A percentile compares a stretch with the other conserved stretches of the same genome.
These are phyloP conservation scores for Drosophila navojoa DNA, from an alignment of 1,140 invertebrate species.

Conservation along the genomic window DNA sequence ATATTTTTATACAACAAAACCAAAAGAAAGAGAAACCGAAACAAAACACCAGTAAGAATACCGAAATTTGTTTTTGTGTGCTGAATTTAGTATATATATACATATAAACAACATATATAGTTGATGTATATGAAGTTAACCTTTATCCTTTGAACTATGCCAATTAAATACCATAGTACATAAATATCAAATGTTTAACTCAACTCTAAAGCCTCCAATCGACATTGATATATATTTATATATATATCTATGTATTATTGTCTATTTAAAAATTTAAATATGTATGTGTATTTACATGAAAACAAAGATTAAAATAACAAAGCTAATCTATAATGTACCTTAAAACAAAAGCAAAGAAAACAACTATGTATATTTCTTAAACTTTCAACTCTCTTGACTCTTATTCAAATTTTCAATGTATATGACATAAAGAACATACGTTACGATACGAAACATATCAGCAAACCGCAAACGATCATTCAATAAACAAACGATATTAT, in stretches of 20 bases:
- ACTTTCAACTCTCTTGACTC: slow-evolving; percentile 73
- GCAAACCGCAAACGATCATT: slow-evolving; percentile 32
- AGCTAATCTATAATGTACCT: slow-evolving; percentile 76
- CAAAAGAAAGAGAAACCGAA: slow-evolving; percentile 19
- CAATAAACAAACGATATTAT: slow-evolving; percentile 14
- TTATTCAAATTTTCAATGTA: slow-evolving; percentile 81
- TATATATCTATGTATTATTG: slow-evolving; percentile 71
- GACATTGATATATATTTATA: slow-evolving; percentile 64
- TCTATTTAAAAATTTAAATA: slow-evolving; percentile 60
- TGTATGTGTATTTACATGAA: slow-evolving; percentile 41
- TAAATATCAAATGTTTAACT: slow-evolving; percentile 70
- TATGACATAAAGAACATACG: slow-evolving; percentile 40
- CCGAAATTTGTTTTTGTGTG: slow-evolving; percentile 18
- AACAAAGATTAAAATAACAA: slow-evolving; percentile 35
- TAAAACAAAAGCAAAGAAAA: slow-evolving; percentile 44
- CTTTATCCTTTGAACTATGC: slow-evolving; percentile 64
- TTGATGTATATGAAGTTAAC: slow-evolving; percentile 43
- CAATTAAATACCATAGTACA: slow-evolving; percentile 49
- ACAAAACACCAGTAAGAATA: slow-evolving; percentile 10
- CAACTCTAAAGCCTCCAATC: slow-evolving; percentile 73
- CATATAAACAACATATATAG: slow-evolving; percentile 8
- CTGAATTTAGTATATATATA: slow-evolving; percentile 39
- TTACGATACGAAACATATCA: slow-evolving; percentile 22
- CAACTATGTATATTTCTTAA: slow-evolving; percentile 71
- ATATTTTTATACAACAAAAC: slow-evolving; percentile 71